Conservation (phyloP, 1,140 invertebrate genomes). For the Pseudomyrmex concolor region DNA sequence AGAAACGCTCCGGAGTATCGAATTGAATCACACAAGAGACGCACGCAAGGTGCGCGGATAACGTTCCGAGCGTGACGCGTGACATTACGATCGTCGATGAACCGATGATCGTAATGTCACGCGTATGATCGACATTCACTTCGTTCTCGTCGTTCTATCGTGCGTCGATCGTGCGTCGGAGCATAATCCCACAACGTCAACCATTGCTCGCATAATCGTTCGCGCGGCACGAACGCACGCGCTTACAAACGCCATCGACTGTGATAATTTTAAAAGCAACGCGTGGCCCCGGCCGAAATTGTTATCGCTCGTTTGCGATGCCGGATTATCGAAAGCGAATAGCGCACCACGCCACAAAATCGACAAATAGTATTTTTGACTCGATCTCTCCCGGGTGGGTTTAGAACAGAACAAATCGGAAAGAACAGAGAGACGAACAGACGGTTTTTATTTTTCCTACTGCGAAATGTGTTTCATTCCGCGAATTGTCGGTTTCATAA, state of each 20-base stretch:
- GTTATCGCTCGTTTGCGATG: constrained; percentile 12
- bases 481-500: constrained; percentile 10
- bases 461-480: constrained; percentile 10
- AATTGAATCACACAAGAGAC: constrained; percentile 26
- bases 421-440: constrained; percentile 2
- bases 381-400: too few species aligned
- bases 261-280: constrained; percentile 34
- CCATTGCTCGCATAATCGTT: constrained; percentile 56
- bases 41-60: constrained; percentile 23
- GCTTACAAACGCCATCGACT: constrained; percentile 4
- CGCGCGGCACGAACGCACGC: constrained; percentile 19
- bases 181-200: constrained; percentile 8
- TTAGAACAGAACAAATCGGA: not conserved
- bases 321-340: not conserved
- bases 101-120: too few species aligned
- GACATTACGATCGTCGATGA: constrained; percentile 32
- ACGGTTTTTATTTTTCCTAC: constrained; percentile 4
- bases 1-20: not conserved
- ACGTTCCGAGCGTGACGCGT: constrained; percentile 31
- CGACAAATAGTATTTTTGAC: constrained; percentile 14
- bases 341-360: not conserved
- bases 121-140: too few species aligned
- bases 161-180: not conserved
- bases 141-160: constrained; percentile 42
- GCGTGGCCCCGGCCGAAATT: not conserved